Evolutionary conservation across 2,888 invertebrate genomes (phyloP).

Genomic region (Cosmorhoe ocellata): DNA sequence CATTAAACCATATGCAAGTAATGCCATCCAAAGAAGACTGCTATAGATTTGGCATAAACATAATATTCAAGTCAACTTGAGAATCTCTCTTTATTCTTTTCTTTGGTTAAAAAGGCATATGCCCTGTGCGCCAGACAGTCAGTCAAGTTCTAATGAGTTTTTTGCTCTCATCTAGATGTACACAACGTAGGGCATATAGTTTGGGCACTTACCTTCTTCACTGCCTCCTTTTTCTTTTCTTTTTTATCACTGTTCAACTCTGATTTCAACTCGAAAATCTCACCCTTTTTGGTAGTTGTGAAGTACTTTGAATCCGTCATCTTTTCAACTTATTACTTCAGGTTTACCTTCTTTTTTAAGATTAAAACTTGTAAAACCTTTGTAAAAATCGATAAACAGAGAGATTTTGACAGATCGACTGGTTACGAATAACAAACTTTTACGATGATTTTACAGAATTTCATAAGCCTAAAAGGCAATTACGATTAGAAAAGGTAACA

Average conservation of each 20-base stretch:
- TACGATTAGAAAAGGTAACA: neutral
- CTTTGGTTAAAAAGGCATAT: too few species aligned
- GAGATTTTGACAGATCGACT: slow-evolving; percentile 12
- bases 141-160: too few species aligned
- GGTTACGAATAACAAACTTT: neutral
- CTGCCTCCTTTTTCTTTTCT: slow-evolving; percentile 99
- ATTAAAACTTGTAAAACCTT: slow-evolving; percentile 17
- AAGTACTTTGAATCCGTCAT: slow-evolving; percentile 99
- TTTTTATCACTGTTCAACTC: slow-evolving; percentile 99
- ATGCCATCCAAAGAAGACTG: too few species aligned
- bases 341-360: slow-evolving; percentile 8
- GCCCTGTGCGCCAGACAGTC: too few species aligned
- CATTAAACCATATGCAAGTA: too few species aligned
- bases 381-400: slow-evolving; percentile 34
- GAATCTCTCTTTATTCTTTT: too few species aligned
- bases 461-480: neutral
- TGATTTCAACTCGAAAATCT: slow-evolving; percentile 99
- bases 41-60: too few species aligned
- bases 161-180: too few species aligned
- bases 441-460: slow-evolving; percentile 15
- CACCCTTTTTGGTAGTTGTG: slow-evolving; percentile 99
- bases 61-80: too few species aligned
- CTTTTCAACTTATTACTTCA: slow-evolving; percentile 37
- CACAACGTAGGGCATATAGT: too few species aligned
- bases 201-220: slow-evolving; percentile 92